A percentile compares a stretch with the other conserved stretches of the same genome.
These are phyloP conservation scores for Diachrysia chrysitis DNA, from an alignment of 2,888 invertebrate genomes.

Conservation along the genomic window DNA sequence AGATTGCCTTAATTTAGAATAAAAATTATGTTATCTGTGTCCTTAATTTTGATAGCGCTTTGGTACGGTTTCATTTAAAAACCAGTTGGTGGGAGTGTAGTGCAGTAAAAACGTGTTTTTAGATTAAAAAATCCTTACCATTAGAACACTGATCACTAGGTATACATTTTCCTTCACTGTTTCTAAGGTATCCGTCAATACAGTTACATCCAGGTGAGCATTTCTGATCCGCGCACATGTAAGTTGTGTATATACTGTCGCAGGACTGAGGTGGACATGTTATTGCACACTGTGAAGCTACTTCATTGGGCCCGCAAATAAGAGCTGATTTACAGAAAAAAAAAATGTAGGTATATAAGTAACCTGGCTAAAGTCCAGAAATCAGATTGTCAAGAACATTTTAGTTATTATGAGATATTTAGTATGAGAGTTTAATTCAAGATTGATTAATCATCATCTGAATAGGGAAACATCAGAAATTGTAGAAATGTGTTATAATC, in stretches of 20 bases:
- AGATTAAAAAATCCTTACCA: constrained; percentile 11
- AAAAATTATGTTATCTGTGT: too few relatives aligned
- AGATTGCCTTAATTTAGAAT: too few relatives aligned
- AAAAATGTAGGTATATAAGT: too few relatives aligned
- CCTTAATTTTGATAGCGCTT: too few relatives aligned
- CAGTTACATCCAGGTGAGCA: constrained; percentile 42
- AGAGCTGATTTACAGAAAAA: neutral
- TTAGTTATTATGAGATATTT: too few relatives aligned
- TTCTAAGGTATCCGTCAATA: constrained; percentile 45
- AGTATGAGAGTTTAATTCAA: too few relatives aligned
- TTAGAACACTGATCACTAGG: constrained; percentile 27
- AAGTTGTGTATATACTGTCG: constrained; percentile 27
- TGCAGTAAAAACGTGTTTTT: neutral
- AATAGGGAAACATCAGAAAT: too few relatives aligned
- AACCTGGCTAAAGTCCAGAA: too few relatives aligned
- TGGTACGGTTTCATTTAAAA: neutral
- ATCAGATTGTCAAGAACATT: too few relatives aligned
- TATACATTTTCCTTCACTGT: constrained; percentile 38
- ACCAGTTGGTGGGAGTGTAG: neutral
- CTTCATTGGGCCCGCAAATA: constrained; percentile 37
- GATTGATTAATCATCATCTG: too few relatives aligned
- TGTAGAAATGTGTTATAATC: too few relatives aligned
- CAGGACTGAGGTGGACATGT: constrained; percentile 41
- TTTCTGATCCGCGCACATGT: neutral
- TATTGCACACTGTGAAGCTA: constrained; percentile 28